Evolutionary conservation across 2,888 invertebrate genomes (phyloP), one percentile per base, ranked within the genome.

Genomic region (Oscheius sp.): DNA sequence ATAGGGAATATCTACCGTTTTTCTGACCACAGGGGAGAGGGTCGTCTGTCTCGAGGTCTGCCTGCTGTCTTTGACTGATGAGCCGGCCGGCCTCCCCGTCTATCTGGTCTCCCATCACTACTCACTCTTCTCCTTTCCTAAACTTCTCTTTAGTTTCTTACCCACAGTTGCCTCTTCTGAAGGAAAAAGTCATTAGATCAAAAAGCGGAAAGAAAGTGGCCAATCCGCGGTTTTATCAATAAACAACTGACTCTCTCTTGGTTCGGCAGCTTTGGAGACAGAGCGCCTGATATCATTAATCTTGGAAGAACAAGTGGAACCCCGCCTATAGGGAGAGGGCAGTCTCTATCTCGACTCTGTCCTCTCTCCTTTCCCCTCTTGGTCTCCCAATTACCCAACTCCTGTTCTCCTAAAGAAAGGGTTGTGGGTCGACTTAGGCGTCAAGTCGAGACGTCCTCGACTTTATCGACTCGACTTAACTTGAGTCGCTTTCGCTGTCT

Each of bases 61-160:
- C 43, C 45, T 43, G 41, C 18, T 41, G 43, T 58, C 27, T 43
- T 23, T 58, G 56, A 58, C 46, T 58, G 58, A 46, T 56, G 46
- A 70, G 46, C 45, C 27, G 43, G 56, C 45, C 27, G 43, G 41
- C 58, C 69, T 18, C 69, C 58, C 64, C 70, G 61, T 71, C 73
- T 70, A 35, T 69, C 56, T 74, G 49, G n/a, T 58, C 41, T 71
- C 58, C 35, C 49, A 63, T 56, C 56, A 59, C 66, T 58, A 18
- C 61, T 23, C 52, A 35, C 29, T n/a, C 46, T 35, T 56, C 52
- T 71, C 70, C 49, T 13, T 18, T 49, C 13, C 49, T 49, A 3
- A 3, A 3, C 5, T 49, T 13, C 49, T 49, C 21, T 35, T 35
- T 35, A 35, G n/a, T n/a, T 55, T 55, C 25, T 53, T 18, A n/a